phyloP scores from a whole-genome alignment of 2,797 vertebrate genomes.

The Characodon lateralis region DNA sequence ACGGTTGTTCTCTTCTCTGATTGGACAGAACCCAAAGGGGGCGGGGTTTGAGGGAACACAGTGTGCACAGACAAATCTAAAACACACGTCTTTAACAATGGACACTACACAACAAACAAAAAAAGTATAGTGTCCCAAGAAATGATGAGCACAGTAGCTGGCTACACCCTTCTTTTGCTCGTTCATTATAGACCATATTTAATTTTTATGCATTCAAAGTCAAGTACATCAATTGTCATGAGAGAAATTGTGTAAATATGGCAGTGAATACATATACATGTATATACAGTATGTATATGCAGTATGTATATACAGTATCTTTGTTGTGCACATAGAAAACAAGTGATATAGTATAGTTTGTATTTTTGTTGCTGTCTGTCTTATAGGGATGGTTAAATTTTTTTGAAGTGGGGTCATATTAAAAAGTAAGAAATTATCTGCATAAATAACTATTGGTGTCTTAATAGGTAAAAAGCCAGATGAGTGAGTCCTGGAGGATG shows the following conservation, averaged over 20 bases:
- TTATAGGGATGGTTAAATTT: background rate
- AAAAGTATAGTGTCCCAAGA: background rate
- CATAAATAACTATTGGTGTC: background rate
- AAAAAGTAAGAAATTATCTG: background rate
- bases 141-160: background rate
- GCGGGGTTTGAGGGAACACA: slow-evolving; percentile 52
- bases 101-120: background rate
- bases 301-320: background rate
- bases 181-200: background rate
- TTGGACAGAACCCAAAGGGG: slow-evolving; percentile 59
- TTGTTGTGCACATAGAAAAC: background rate
- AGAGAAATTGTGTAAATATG: background rate
- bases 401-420: background rate
- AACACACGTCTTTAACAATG: background rate
- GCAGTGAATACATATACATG: background rate
- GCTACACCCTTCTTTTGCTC: background rate
- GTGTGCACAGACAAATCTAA: slow-evolving; percentile 1
- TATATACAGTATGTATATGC: too few species aligned
- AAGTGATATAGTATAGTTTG: background rate
- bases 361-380: background rate
- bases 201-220: background rate
- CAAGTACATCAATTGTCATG: background rate
- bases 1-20: slow-evolving; percentile 37
- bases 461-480: background rate
- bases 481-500: background rate